These are phyloP conservation scores for Toxotes jaculatrix DNA, from an alignment of 2,113 vertebrate genomes.

Conservation along the genomic window DNA sequence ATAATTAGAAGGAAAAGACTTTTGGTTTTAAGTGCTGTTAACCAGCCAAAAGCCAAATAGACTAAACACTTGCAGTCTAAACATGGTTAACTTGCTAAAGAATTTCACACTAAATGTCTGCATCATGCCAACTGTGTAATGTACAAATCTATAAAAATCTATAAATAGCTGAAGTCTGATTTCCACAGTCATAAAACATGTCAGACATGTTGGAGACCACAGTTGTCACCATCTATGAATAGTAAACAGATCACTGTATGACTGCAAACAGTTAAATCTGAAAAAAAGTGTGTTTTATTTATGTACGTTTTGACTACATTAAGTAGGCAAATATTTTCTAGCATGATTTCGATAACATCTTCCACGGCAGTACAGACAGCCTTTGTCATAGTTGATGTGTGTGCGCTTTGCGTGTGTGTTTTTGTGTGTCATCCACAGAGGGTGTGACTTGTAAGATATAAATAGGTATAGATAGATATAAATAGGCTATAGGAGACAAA, in stretches of 20 bases:
- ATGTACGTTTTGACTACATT: neutral
- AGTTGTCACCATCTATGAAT: neutral
- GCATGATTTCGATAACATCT: conserved; percentile 21
- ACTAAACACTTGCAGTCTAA: conserved; percentile 11
- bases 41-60: conserved; percentile 13
- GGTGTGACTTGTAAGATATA: conserved; percentile 62
- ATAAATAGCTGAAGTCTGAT: neutral
- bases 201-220: neutral
- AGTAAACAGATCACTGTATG: neutral
- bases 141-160: neutral
- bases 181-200: neutral
- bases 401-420: conserved; percentile 31
- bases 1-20: conserved; percentile 61
- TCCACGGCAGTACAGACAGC: too few species aligned
- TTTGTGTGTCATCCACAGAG: conserved; percentile 43
- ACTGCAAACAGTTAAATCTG: neutral
- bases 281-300: neutral
- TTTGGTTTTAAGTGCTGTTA: conserved; percentile 39
- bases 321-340: conserved; percentile 23
- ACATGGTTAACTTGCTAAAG: conserved; percentile 10
- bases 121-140: neutral
- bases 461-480: conserved; percentile 73
- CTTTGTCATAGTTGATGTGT: conserved; percentile 41
- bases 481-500: conserved; percentile 67
- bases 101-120: conserved; percentile 8